These are phyloP conservation scores for Dicyrtomina minuta DNA, from an alignment of 2,888 invertebrate genomes.

Conservation along the genomic window DNA sequence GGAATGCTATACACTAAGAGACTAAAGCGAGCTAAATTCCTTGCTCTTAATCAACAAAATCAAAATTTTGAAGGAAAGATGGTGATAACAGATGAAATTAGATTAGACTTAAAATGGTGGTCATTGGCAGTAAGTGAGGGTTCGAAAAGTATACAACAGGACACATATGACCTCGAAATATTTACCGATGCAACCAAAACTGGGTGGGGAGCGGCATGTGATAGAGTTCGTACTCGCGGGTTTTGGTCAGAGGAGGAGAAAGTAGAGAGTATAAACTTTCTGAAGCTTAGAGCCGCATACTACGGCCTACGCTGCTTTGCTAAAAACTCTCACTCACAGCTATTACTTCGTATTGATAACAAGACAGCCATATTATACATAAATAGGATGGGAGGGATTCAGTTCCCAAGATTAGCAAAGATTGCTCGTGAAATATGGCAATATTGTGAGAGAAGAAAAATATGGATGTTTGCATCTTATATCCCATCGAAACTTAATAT, in stretches of 20 bases:
- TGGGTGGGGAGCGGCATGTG: conserved; percentile 32
- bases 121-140: neutral
- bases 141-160: conserved; percentile 6
- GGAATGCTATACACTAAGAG: conserved; percentile 22
- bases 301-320: conserved; percentile 16
- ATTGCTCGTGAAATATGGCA: conserved; percentile 30
- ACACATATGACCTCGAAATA: conserved; percentile 21
- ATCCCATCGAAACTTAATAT: conserved; percentile 21
- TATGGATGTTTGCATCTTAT: conserved; percentile 28
- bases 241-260: conserved; percentile 22
- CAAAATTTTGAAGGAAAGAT: neutral
- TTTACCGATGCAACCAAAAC: conserved; percentile 31
- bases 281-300: conserved; percentile 30
- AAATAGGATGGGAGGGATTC: no score
- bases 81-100: neutral
- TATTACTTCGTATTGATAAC: conserved; percentile 34
- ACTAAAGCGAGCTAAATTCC: conserved; percentile 27
- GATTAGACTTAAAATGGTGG: conserved; percentile 29
- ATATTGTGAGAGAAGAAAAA: conserved; percentile 15
- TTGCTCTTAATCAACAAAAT: neutral
- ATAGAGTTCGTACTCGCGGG: neutral
- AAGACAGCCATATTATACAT: conserved; percentile 37
- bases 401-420: neutral
- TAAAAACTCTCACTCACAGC: neutral
- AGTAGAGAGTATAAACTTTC: conserved; percentile 23